A percentile compares a stretch with the other conserved stretches of the same genome.
These are phyloP conservation scores for Cryptotermes secundus DNA, from an alignment of 1,140 invertebrate genomes.

Conservation along the genomic window DNA sequence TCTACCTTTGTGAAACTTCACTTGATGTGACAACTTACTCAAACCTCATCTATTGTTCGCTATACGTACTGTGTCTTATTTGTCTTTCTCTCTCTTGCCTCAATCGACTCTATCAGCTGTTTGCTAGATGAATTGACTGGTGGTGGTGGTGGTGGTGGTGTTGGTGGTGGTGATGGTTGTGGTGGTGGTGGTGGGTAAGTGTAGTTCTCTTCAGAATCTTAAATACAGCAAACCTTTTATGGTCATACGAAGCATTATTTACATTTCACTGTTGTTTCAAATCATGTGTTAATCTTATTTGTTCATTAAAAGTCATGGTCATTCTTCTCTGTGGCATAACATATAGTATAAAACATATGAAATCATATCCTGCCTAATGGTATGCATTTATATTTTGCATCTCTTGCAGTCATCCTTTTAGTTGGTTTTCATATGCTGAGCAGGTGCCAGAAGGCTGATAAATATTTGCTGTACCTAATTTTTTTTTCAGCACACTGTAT, in stretches of 20 bases:
- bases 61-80: slow-evolving; percentile 34
- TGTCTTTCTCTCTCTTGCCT: slow-evolving; percentile 53
- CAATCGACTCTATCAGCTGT: slow-evolving; percentile 70
- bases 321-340: no score
- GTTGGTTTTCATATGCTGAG: no score
- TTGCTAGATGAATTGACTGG: slow-evolving; percentile 81
- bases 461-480: no score
- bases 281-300: no score
- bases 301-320: no score
- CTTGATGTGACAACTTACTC: no score
- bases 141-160: slow-evolving; percentile 51
- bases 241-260: background rate
- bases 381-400: no score
- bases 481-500: no score
- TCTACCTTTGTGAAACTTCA: background rate
- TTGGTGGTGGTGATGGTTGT: background rate
- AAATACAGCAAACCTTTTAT: background rate
- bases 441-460: no score
- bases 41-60: background rate
- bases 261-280: background rate
- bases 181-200: slow-evolving; percentile 68
- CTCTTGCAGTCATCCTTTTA: no score
- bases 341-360: no score
- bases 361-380: no score
- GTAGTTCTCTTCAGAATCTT: slow-evolving; percentile 37